Conservation (phyloP, 2,113 vertebrate species). For the Cheilinus undulatus region DNA sequence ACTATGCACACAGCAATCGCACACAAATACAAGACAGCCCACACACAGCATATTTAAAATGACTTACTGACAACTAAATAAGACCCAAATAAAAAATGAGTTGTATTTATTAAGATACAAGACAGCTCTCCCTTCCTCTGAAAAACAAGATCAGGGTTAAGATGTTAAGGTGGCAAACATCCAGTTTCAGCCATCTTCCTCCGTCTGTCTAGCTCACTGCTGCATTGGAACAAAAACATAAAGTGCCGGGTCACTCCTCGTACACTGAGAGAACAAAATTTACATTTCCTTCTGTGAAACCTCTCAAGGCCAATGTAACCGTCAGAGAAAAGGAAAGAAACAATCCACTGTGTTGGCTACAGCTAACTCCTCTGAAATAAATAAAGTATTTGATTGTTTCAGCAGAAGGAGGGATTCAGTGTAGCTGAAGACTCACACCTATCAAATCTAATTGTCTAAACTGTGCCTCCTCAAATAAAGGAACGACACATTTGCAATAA, state of each 20-base stretch:
- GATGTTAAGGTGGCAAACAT: slow-evolving; percentile 20
- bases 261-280: slow-evolving; percentile 46
- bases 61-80: slow-evolving; percentile 7
- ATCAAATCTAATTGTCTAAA: too few relatives aligned
- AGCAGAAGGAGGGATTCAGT: not conserved
- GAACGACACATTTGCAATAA: not conserved
- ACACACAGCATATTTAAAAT: slow-evolving; percentile 20
- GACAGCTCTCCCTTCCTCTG: not conserved
- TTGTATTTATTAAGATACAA: slow-evolving; percentile 13
- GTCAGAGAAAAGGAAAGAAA: slow-evolving; percentile 2
- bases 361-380: slow-evolving; percentile 14
- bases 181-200: slow-evolving; percentile 6
- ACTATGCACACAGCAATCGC: slow-evolving; percentile 6
- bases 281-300: slow-evolving; percentile 34
- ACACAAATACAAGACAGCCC: slow-evolving; percentile 4
- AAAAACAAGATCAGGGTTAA: slow-evolving; percentile 2
- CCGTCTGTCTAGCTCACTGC: slow-evolving; percentile 36
- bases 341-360: slow-evolving; percentile 1
- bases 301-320: slow-evolving; percentile 17
- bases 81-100: slow-evolving; percentile 10
- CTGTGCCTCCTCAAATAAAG: not conserved
- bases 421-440: not conserved
- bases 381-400: too few relatives aligned
- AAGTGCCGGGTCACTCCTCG: slow-evolving; percentile 23
- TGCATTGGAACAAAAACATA: slow-evolving; percentile 32